Conservation (phyloP, 2,888 invertebrate genomes). For the Aspidapion aeneum region DNA sequence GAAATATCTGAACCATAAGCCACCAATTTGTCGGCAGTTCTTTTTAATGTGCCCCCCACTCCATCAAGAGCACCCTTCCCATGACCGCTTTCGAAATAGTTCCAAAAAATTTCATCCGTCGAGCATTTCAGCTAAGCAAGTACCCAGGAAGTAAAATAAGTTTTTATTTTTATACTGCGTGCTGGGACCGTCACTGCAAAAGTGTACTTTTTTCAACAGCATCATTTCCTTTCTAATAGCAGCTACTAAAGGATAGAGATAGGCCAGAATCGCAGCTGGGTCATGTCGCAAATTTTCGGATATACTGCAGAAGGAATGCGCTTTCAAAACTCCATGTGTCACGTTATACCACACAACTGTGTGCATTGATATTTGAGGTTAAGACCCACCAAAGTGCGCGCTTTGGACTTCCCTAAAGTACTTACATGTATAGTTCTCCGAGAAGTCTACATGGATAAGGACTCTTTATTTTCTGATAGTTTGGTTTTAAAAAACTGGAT, state of each 20-base stretch:
- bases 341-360: conserved; percentile 13
- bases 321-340: not conserved
- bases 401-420: conserved; percentile 14
- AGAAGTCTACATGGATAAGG: conserved; percentile 12
- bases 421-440: conserved; percentile 17
- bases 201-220: conserved; percentile 3
- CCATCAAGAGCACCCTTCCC: conserved; percentile 20
- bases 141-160: conserved; percentile 14
- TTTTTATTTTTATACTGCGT: conserved; percentile 20
- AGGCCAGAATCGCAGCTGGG: conserved; percentile 15
- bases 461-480: not conserved
- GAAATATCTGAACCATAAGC: conserved; percentile 9
- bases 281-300: conserved; percentile 13
- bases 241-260: conserved; percentile 8
- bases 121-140: conserved; percentile 8
- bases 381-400: conserved; percentile 19
- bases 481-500: not conserved
- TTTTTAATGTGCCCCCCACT: conserved; percentile 15
- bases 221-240: not conserved
- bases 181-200: conserved; percentile 15
- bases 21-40: conserved; percentile 14
- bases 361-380: conserved; percentile 13
- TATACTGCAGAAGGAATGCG: conserved; percentile 11
- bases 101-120: conserved; percentile 11
- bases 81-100: conserved; percentile 16